A percentile compares a stretch with the other conserved stretches of the same genome.
Evolutionary conservation across 2,113 vertebrate genomes (phyloP).

Genomic region (Boulengeromyrus knoepffleri): DNA sequence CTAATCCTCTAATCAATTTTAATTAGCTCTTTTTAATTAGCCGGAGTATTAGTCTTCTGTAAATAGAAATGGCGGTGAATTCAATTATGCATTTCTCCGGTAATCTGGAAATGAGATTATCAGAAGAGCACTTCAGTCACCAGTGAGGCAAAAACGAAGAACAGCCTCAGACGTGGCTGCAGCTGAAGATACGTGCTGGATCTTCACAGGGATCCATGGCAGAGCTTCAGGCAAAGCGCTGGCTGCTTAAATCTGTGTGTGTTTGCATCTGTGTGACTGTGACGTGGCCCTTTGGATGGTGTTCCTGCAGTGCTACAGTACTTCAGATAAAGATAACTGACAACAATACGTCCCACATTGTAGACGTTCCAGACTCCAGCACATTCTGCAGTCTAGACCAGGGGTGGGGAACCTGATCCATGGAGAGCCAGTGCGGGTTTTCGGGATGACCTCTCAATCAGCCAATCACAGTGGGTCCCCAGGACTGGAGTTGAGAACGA

Average conservation of each 20-base stretch:
- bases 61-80: neutral
- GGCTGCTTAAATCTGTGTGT: neutral
- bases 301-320: neutral
- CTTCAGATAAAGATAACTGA: neutral
- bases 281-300: neutral
- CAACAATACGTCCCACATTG: neutral
- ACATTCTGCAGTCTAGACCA: neutral
- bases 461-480: too few relatives aligned
- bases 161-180: neutral
- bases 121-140: neutral
- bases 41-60: neutral
- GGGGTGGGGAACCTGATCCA: too few relatives aligned
- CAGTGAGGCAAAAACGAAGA: neutral
- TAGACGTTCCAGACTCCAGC: neutral
- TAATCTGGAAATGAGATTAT: neutral
- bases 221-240: neutral
- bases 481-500: too few relatives aligned
- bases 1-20: slow-evolving; percentile 10
- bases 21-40: slow-evolving; percentile 7
- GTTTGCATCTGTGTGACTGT: neutral
- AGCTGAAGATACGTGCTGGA: neutral
- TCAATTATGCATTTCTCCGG: neutral
- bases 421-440: too few relatives aligned
- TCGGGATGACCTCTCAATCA: too few relatives aligned
- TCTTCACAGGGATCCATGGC: neutral